Conservation (phyloP, 2,888 invertebrate genomes). For the Heterodera filipjevi region DNA sequence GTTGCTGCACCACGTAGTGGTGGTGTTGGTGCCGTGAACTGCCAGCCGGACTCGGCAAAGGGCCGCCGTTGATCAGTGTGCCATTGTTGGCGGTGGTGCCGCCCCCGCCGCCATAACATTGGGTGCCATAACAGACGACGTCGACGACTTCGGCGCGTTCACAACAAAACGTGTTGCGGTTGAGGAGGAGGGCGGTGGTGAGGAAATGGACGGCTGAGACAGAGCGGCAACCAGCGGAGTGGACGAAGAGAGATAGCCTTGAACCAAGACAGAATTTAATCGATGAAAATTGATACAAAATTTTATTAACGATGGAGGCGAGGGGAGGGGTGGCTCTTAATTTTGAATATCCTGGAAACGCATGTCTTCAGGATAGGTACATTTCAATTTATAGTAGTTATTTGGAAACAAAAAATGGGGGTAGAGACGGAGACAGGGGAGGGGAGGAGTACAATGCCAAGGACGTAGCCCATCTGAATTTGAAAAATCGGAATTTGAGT, state of each 20-base stretch:
- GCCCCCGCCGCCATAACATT: neutral
- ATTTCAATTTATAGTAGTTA: no score
- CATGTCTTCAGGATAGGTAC: no score
- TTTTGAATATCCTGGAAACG: no score
- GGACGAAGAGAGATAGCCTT: neutral
- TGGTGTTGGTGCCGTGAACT: neutral
- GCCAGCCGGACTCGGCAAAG: neutral
- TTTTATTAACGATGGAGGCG: no score
- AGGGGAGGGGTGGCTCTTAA: no score
- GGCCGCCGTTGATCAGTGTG: neutral
- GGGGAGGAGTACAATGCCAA: no score
- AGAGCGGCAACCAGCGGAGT: constrained; percentile 7
- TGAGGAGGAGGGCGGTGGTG: neutral
- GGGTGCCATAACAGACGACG: neutral
- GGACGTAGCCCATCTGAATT: no score
- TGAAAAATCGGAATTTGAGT: no score
- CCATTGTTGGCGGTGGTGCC: neutral
- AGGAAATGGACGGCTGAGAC: neutral
- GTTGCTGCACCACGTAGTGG: constrained; percentile 2
- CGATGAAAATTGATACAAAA: no score
- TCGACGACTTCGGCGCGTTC: constrained; percentile 5
- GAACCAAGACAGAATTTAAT: neutral
- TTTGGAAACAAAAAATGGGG: no score
- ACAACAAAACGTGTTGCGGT: neutral
- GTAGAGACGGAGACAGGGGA: no score